Percentiles rank a stretch among this genome's conserved stretches.
These are phyloP conservation scores for Meles meles DNA, from an alignment of 2,113 vertebrate genomes.

Conservation along the genomic window DNA sequence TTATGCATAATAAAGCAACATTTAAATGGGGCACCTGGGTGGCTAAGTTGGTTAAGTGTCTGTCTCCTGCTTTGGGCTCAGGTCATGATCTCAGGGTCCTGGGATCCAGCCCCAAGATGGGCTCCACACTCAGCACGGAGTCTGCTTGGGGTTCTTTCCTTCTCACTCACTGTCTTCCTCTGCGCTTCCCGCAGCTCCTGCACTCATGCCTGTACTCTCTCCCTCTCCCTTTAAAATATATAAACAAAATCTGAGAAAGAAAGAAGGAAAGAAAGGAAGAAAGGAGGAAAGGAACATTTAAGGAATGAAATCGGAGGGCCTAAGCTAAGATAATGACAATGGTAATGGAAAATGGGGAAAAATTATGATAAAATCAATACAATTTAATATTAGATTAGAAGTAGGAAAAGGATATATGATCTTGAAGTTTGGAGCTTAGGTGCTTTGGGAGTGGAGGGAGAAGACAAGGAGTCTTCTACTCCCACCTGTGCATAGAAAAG, in stretches of 20 bases:
- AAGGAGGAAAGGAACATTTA: not conserved
- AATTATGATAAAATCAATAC: not conserved
- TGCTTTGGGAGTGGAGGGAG: not conserved
- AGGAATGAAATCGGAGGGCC: not conserved
- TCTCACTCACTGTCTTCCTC: too few relatives aligned
- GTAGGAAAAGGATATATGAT: not conserved
- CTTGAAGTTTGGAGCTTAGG: not conserved
- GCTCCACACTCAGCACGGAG: too few relatives aligned
- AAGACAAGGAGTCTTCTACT: not conserved
- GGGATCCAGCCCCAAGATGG: too few relatives aligned
- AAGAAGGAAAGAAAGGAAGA: too few relatives aligned
- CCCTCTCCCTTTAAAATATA: not conserved
- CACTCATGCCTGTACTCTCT: not conserved
- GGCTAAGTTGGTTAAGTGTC: not conserved
- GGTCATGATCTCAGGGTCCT: too few relatives aligned
- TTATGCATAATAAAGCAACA: not conserved
- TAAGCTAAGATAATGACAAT: not conserved
- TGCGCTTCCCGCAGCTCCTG: too few relatives aligned
- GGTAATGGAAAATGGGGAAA: not conserved
- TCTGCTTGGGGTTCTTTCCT: too few relatives aligned
- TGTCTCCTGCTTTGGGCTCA: too few relatives aligned
- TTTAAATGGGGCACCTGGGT: not conserved
- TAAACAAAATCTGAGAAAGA: not conserved
- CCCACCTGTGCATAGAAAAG: not conserved
- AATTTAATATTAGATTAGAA: not conserved